Evolutionary conservation across 2,113 vertebrate species (phyloP), one percentile per base, ranked within the genome.

Genomic region (Macrotus californicus): DNA sequence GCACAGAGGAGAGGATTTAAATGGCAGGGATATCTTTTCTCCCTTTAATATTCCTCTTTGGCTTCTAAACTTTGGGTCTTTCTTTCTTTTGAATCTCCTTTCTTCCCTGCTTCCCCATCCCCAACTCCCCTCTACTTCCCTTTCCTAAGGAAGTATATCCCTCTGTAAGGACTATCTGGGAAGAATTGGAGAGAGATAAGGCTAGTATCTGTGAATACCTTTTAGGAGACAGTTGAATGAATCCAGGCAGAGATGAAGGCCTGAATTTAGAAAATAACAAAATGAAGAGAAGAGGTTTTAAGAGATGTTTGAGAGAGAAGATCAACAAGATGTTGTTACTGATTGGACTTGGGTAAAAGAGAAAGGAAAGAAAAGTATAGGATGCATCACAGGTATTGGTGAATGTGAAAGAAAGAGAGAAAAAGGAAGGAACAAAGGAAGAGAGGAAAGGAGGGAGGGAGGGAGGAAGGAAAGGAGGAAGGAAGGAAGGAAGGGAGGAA

Each of bases 251-350:
- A 92, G 61, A 84, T 22, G 29, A 93, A 82, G 31, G 21, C 43
- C 69, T 89, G 61, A 67, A 21, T 54, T 72, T 61, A 86, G 29
- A 77, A 93, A 92, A 96, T 73, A 67, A 56, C 29, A 88, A 91
- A 69, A 94, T 89, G 36, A 93, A 96, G 61, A 82, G 50, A 21
- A 95, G 11, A 77, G 7, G 12, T 2, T 54, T 89, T 81, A 69
- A 11, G 11, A 87, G 34, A 69, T 87, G 26, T 77, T 82, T 29
- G 19, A 22, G 8, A 39, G 34, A 34, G 39, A 92, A 83, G 13
- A 90, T n/a, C 46, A 69, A 67, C 7, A 59, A 24, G 43, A 85
- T 59, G 56, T 59, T 59, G 69, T 69, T 87, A 52, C 24, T 52
- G 50, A 84, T 73, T 85, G 13, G 48, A 41, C 7, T 79, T 11